Percentiles rank a stretch among this genome's conserved stretches.
phyloP scores from a whole-genome alignment of 2,113 vertebrate genomes.

The Ictidomys tridecemlineatus region DNA sequence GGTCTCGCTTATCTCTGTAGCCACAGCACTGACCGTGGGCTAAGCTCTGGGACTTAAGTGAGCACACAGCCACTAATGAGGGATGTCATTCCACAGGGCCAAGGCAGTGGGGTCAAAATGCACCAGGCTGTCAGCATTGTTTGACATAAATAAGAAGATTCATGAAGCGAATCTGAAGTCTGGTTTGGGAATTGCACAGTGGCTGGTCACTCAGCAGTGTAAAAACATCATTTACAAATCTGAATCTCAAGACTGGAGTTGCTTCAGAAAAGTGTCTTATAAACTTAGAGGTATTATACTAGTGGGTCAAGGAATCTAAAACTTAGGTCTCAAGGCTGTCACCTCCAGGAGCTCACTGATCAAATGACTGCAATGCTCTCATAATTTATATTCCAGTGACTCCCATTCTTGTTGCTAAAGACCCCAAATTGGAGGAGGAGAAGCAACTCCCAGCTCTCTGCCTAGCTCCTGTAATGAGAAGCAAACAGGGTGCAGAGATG shows the following conservation, averaged over 20 bases:
- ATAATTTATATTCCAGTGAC: conserved; percentile 20
- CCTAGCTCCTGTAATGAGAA: background rate
- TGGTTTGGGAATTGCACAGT: background rate
- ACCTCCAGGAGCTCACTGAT: background rate
- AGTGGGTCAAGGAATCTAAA: background rate
- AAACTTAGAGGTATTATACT: background rate
- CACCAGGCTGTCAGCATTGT: too few species aligned
- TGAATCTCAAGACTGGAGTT: background rate
- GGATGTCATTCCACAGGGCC: background rate
- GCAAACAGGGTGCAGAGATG: background rate
- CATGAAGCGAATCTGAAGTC: accelerated
- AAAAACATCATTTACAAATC: background rate
- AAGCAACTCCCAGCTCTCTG: background rate
- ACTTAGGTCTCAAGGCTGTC: background rate
- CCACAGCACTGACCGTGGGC: too few species aligned
- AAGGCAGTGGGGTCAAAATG: too few species aligned
- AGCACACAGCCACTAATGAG: too few species aligned
- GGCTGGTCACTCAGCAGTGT: background rate
- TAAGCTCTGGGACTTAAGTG: background rate
- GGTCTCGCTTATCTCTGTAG: background rate
- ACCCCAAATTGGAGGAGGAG: background rate
- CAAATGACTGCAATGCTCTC: background rate
- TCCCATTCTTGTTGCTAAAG: background rate
- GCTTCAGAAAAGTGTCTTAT: background rate
- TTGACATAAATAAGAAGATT: background rate